Percentiles rank a stretch among this genome's conserved stretches.
phyloP scores from a whole-genome alignment of 2,797 vertebrate species.

The Trachops cirrhosus region DNA sequence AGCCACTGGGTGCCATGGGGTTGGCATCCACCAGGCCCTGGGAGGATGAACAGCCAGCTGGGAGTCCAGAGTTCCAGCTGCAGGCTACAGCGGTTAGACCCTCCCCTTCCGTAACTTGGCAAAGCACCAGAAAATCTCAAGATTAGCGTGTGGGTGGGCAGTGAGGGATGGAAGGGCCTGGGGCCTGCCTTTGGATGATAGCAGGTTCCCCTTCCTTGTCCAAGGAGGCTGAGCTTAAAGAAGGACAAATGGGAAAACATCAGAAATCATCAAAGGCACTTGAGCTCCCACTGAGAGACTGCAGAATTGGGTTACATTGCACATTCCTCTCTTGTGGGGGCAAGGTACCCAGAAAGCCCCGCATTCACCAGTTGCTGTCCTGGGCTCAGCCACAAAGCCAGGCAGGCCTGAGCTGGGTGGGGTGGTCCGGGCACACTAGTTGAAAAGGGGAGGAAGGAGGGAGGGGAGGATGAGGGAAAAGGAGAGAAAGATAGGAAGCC shows the following conservation, averaged over 20 bases:
- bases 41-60: background rate
- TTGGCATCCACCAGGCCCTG: background rate
- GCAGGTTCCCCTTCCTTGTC: background rate
- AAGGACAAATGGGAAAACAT: background rate
- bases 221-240: background rate
- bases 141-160: accelerated
- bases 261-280: background rate
- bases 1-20: background rate
- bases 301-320: background rate
- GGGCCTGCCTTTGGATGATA: background rate
- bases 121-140: background rate
- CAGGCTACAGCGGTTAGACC: background rate
- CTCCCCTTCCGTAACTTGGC: background rate
- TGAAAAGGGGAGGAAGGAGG: too few species aligned
- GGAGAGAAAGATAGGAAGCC: background rate
- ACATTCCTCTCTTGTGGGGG: background rate
- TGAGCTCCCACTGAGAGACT: background rate
- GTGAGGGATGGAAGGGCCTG: background rate
- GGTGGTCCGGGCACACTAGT: background rate
- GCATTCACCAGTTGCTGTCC: background rate
- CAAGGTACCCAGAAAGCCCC: background rate
- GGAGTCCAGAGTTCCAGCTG: background rate
- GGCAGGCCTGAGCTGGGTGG: background rate
- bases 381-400: background rate
- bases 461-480: too few species aligned